Evolutionary conservation across 2,888 invertebrate genomes (phyloP), one percentile per base, ranked within the genome.

Genomic region (Sipha maydis): DNA sequence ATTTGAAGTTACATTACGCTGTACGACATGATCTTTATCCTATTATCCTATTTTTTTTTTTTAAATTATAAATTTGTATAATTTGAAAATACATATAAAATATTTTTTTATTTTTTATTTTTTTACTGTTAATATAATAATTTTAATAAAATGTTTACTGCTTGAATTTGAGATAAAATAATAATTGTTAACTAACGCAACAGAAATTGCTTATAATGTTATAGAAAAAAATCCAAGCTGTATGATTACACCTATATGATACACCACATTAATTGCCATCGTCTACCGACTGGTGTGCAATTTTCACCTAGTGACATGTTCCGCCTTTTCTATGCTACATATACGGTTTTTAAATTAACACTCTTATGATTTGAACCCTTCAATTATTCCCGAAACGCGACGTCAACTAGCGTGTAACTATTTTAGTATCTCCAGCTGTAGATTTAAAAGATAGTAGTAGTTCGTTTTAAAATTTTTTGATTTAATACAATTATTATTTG

Each of bases 241-340:
- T 41, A 28, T 82, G 84, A 41, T 84, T 86, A 69, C n/a, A n/a
- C n/a, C n/a, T n/a, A n/a, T n/a, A n/a, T n/a, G n/a, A n/a, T 78
- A 78, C 19, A 71, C 31, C 41, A 34, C 73, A 28, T 73, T 80
- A 80, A 86, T 86, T 80, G 73, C 79, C 85, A 54, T 54, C 71
- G 78, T 85, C 85, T 71, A 54, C 85, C 69, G 75, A 73, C 86
- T 61, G 85, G 78, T 77, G 77, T 67, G 69, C 86, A 82, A 80
- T 88, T 82, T 80, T 73, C 86, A 80, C 80, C 86, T 38, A 61
- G 86, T 82, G 79, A 88, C 86, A 88, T 31, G 86, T 80, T 88
- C 86, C 86, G 86, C 80, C 86, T 80, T 79, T 71, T 54, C 25
- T 9, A 38, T 54, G 17, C 0, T 38, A 38, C 17, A 79, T 38